phyloP scores from a whole-genome alignment of 37 sponge, comb jelly and placozoan species.

The Diacarnus erythraeanus region DNA sequence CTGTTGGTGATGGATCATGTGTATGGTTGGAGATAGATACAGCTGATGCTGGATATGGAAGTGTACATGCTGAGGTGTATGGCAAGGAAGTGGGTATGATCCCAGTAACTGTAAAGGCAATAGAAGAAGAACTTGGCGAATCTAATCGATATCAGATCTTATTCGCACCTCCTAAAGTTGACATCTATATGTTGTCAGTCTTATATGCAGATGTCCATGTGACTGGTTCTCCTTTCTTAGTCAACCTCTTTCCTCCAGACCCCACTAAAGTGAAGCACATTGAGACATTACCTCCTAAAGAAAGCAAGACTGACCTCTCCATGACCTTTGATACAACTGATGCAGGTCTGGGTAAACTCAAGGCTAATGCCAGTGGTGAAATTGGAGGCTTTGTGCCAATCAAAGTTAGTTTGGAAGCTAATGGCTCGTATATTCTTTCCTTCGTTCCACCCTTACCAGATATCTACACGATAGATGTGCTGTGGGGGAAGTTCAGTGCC shows the following conservation, averaged over 20 bases:
- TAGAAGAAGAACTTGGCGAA: neutral
- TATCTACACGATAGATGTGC: constrained; percentile 39
- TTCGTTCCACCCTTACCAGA: constrained; percentile 38
- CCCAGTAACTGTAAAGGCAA: constrained; percentile 5
- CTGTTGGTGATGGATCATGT: neutral
- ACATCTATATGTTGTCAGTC: constrained; percentile 28
- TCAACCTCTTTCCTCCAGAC: constrained; percentile 29
- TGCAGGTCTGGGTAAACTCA: constrained; percentile 51
- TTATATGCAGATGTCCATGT: constrained; percentile 30
- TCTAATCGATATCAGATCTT: neutral
- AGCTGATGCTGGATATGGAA: constrained; percentile 39
- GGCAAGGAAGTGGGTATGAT: constrained; percentile 3
- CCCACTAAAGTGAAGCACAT: constrained; percentile 5
- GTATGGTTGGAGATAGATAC: constrained; percentile 36
- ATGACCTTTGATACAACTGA: constrained; percentile 32
- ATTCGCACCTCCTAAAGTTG: constrained; percentile 9
- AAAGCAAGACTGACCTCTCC: neutral
- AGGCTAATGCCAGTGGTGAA: constrained; percentile 31
- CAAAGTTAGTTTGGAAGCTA: constrained; percentile 2
- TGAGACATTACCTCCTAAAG: neutral
- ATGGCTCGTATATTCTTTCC: neutral
- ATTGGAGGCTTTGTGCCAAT: constrained; percentile 27
- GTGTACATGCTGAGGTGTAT: neutral
- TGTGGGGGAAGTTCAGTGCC: constrained; percentile 54
- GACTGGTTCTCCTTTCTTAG: constrained; percentile 57